Evolutionary conservation across 2,113 vertebrate genomes (phyloP).

Genomic region (Melospiza georgiana): DNA sequence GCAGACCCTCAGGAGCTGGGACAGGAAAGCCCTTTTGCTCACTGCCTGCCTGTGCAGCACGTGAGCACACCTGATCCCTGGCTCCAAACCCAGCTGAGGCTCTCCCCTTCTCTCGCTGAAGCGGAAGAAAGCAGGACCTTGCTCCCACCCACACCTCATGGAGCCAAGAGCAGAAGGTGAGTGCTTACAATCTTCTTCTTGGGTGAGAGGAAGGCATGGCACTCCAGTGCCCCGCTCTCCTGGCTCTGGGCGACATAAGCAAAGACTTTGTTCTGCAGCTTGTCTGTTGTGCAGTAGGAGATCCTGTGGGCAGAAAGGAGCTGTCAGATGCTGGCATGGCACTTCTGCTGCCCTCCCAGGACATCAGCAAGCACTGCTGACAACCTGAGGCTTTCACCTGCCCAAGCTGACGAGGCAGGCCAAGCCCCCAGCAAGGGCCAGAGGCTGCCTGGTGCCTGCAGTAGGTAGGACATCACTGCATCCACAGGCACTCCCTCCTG

Average conservation of each 20-base stretch:
- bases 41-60: not conserved
- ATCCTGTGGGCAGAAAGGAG: conserved; percentile 76
- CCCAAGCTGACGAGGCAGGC: not conserved
- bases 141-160: not conserved
- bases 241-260: conserved; percentile 90
- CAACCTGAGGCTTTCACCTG: not conserved
- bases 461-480: not conserved
- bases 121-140: not conserved
- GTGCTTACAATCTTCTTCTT: conserved; percentile 90
- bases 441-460: not conserved
- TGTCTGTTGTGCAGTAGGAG: conserved; percentile 93
- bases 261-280: conserved; percentile 93
- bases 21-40: not conserved
- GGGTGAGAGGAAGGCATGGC: conserved; percentile 89
- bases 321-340: not conserved
- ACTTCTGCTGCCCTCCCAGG: not conserved
- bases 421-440: not conserved
- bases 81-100: not conserved
- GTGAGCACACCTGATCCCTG: not conserved
- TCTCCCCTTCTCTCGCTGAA: not conserved
- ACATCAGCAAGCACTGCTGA: not conserved
- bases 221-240: conserved; percentile 86
- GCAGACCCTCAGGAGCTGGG: not conserved
- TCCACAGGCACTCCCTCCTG: not conserved
- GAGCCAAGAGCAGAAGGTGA: not conserved